These are phyloP conservation scores for Pipistrellus pygmaeus DNA, from an alignment of 2,797 vertebrate genomes.

Conservation along the genomic window DNA sequence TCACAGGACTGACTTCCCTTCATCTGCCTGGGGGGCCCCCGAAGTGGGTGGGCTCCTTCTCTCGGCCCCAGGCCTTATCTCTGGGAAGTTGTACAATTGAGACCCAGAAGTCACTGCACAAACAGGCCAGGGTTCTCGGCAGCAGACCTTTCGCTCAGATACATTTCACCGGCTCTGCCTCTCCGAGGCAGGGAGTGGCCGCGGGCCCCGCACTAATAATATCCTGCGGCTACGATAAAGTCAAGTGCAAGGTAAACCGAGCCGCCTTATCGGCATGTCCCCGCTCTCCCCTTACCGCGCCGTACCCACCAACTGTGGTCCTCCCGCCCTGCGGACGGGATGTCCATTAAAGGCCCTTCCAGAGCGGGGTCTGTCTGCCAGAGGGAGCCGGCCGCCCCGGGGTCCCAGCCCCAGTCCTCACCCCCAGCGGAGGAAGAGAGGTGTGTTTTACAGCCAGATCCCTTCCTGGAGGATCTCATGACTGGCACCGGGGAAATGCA, in stretches of 20 bases:
- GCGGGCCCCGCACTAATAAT: conserved; percentile 89
- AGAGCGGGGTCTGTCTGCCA: conserved; percentile 86
- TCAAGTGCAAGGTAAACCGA: conserved; percentile 90
- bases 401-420: conserved; percentile 73
- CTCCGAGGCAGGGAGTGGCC: conserved; percentile 84
- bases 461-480: conserved; percentile 75
- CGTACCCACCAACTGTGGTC: conserved; percentile 88
- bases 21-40: conserved; percentile 52
- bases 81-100: conserved; percentile 82
- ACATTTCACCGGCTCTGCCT: conserved; percentile 88
- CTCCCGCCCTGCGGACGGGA: conserved; percentile 83
- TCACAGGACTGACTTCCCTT: conserved; percentile 67
- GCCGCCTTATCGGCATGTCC: conserved; percentile 90
- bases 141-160: conserved; percentile 88
- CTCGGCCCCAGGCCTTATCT: conserved; percentile 82
- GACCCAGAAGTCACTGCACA: conserved; percentile 85
- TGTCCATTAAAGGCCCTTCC: conserved; percentile 87
- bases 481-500: conserved; percentile 75
- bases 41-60: conserved; percentile 70
- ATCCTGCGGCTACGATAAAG: conserved; percentile 90
- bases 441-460: conserved; percentile 73
- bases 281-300: conserved; percentile 88
- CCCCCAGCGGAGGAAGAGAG: conserved; percentile 80
- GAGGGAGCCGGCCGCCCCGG: conserved; percentile 76
- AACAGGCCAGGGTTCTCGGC: conserved; percentile 86